Evolutionary conservation across 2,113 vertebrate species (phyloP), one percentile per base, ranked within the genome.

Genomic region (Marmota flaviventris): DNA sequence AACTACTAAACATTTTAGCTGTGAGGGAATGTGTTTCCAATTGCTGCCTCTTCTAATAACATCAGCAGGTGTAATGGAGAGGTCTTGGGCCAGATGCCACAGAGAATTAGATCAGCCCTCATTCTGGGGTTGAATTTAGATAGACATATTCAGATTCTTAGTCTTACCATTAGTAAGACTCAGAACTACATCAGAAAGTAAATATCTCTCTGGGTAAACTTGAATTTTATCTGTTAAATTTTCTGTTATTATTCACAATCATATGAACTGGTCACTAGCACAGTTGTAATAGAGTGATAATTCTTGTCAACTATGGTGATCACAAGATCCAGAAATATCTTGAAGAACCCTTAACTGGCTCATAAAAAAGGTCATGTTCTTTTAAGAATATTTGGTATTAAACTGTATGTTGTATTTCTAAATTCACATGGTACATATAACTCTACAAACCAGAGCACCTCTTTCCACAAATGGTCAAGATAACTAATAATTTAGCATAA

Each of bases 331-430:
- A 72, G 51, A 61, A 96, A 70, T 88, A 72, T 37, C 53, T 88
- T 93, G 25, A 79, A 94, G 22, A 69, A 45, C 12, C 25, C 84
- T 88, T 85, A 88, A 73, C 70, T 89, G 56, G 87, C 58, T 91
- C n/a, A 93, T 84, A 63, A 70, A 94, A 67, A 79, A 79, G 87
- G 61, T 8, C 13, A 83, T 27, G 2, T 78, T 87, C 34, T 92
- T 95, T 95, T 63, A 56, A 63, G 14, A 85, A 32, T 53, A 53
- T 8, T 96, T 32, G 81, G 29, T 39, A n/a, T 87, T 88, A 67
- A 85, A 85, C 13, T 90, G 2, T 51, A 84, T 78, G 96, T 96
- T 86, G 90, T 81, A 51, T 90, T 89, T 34, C 65, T 87, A 82
- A 42, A 79, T 67, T 91, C 27, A 88, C 42, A 37, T 75, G 67